Percentiles rank a stretch among this genome's conserved stretches.
These are phyloP conservation scores for Lutjanus erythropterus DNA, from an alignment of 2,113 vertebrate species.

Conservation along the genomic window DNA sequence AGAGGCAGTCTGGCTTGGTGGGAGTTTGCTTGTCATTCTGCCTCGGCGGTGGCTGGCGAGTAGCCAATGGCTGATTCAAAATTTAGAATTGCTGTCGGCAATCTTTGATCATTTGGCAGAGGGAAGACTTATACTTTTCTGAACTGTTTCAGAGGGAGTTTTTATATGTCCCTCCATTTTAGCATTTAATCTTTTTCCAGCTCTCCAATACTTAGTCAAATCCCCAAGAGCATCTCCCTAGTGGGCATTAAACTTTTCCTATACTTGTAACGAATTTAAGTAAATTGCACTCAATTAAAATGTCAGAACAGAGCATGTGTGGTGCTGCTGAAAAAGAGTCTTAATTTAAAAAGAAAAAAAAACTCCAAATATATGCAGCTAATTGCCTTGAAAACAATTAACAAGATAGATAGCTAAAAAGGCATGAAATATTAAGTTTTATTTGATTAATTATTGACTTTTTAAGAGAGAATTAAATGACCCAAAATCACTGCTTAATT, in stretches of 20 bases:
- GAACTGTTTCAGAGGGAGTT: constrained; percentile 28
- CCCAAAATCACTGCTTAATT: not conserved
- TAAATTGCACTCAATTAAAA: constrained; percentile 41
- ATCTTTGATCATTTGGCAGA: constrained; percentile 56
- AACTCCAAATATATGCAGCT: not conserved
- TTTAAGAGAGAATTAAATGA: not conserved
- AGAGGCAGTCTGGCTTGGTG: constrained; percentile 32
- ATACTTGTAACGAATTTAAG: constrained; percentile 34
- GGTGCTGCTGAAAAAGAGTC: not conserved
- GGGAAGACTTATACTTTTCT: constrained; percentile 31
- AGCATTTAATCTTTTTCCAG: constrained; percentile 27
- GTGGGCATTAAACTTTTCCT: constrained; percentile 33
- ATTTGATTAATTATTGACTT: not conserved
- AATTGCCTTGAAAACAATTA: constrained; percentile 36
- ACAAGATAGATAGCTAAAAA: not conserved
- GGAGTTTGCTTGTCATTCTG: constrained; percentile 52
- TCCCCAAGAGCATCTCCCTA: constrained; percentile 9
- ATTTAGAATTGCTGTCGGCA: constrained; percentile 43
- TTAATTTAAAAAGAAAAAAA: constrained; percentile 7
- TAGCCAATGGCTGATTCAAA: constrained; percentile 44
- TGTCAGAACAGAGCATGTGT: constrained; percentile 18
- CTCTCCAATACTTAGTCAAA: constrained; percentile 19
- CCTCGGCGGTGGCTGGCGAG: constrained; percentile 28
- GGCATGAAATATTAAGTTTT: not conserved
- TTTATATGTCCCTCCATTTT: constrained; percentile 25